Percentiles rank a stretch among this genome's conserved stretches.
Evolutionary conservation across 2,113 vertebrate species (phyloP).

Genomic region (Puma concolor): DNA sequence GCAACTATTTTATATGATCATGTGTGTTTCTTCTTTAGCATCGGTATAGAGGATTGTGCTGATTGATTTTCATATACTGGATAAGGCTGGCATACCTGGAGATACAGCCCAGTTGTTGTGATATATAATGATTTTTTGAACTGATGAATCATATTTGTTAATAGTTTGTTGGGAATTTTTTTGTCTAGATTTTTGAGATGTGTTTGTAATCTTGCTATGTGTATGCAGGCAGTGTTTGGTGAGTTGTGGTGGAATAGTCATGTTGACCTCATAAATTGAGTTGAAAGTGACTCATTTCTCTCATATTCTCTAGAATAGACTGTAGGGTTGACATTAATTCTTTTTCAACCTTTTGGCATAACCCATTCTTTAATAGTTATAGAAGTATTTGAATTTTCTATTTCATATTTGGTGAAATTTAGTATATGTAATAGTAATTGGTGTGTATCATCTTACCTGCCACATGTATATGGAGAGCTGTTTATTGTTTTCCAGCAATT

Average conservation of each 20-base stretch:
- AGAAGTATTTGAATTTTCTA: neutral
- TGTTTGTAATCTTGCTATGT: neutral
- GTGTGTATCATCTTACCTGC: neutral
- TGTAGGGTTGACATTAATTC: neutral
- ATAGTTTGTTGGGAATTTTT: neutral
- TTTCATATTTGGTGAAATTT: neutral
- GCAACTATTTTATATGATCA: neutral
- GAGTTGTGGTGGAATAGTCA: neutral
- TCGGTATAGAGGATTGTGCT: neutral
- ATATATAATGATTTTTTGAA: neutral
- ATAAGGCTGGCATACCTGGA: neutral
- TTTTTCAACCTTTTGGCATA: neutral
- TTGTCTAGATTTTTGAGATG: neutral
- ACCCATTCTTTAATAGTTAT: neutral
- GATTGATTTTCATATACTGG: neutral
- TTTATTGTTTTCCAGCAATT: neutral
- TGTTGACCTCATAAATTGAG: neutral
- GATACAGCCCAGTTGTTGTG: neutral
- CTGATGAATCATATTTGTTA: neutral
- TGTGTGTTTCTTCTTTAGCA: neutral
- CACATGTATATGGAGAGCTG: neutral
- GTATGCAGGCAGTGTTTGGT: neutral
- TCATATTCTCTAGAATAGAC: neutral
- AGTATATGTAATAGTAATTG: neutral
- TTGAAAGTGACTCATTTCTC: neutral